Percentiles rank a stretch among this genome's conserved stretches.
Evolutionary conservation across 1,140 invertebrate species (phyloP).

Genomic region (Agrypnia vestita): DNA sequence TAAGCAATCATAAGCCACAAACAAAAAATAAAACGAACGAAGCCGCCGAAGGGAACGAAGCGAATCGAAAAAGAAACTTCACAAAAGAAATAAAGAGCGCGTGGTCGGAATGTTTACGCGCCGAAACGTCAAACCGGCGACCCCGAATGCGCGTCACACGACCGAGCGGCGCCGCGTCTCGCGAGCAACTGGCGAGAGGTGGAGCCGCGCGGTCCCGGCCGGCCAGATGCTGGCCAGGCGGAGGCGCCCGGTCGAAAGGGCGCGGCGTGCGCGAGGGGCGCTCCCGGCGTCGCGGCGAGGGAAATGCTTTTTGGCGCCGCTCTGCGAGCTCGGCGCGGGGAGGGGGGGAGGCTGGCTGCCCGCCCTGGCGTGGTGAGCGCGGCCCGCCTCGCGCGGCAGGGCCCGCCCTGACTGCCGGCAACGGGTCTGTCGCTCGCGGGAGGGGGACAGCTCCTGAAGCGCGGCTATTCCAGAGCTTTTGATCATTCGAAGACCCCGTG

Average conservation of each 20-base stretch:
- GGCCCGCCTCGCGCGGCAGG: constrained; percentile 26
- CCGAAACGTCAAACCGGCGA: constrained; percentile 37
- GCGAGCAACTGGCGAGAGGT: constrained; percentile 44
- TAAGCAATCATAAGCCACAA: constrained; percentile 31
- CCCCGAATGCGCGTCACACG: constrained; percentile 2
- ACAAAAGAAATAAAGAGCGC: background rate
- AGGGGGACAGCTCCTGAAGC: too few relatives aligned
- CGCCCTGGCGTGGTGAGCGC: constrained; percentile 23
- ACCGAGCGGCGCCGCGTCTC: constrained; percentile 12
- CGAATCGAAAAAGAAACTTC: constrained; percentile 10
- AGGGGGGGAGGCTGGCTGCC: constrained; percentile 11
- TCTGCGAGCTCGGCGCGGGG: background rate
- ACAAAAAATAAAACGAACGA: constrained; percentile 4
- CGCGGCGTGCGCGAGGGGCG: background rate
- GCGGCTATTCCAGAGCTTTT: too few relatives aligned
- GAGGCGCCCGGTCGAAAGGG: background rate
- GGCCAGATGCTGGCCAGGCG: background rate
- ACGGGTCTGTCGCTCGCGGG: background rate
- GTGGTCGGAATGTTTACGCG: constrained; percentile 44
- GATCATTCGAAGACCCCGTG: too few relatives aligned
- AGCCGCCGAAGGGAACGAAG: background rate
- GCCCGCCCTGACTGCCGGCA: constrained; percentile 56
- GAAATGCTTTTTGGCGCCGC: background rate
- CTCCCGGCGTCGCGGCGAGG: background rate
- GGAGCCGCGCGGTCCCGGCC: background rate